phyloP scores from a whole-genome alignment of 2,888 invertebrate genomes.

The Seira ritae region DNA sequence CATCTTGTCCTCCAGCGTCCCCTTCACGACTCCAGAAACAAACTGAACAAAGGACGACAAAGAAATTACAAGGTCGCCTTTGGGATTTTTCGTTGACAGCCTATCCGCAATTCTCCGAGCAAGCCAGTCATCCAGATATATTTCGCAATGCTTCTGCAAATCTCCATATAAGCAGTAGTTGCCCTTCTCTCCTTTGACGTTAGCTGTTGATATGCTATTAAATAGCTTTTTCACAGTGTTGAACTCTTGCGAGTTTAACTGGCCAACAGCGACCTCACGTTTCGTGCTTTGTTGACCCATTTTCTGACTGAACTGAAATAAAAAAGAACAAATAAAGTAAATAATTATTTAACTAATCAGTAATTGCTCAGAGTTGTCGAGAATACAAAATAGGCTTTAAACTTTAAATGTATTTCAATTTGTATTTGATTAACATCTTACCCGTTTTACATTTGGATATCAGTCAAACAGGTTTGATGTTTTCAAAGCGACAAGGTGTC shows the following conservation, averaged over 20 bases:
- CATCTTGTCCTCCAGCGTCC: conserved; percentile 68
- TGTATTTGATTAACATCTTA: too few species aligned
- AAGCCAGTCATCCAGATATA: conserved; percentile 71
- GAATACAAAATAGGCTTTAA: too few species aligned
- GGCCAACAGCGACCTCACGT: conserved; percentile 55
- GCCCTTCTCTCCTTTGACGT: conserved; percentile 60
- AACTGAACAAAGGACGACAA: conserved; percentile 64
- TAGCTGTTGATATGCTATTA: conserved; percentile 40
- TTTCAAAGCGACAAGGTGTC: too few species aligned
- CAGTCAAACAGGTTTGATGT: too few species aligned
- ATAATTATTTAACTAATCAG: too few species aligned
- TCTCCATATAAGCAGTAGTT: conserved; percentile 57
- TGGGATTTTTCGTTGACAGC: conserved; percentile 58
- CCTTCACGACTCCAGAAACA: conserved; percentile 67
- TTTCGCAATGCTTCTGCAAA: conserved; percentile 70
- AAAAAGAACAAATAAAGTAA: background rate
- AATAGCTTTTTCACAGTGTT: conserved; percentile 64
- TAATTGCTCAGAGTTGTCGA: too few species aligned
- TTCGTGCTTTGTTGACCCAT: conserved; percentile 71
- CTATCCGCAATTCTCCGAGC: conserved; percentile 64
- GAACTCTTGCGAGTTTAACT: conserved; percentile 62
- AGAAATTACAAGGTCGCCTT: conserved; percentile 61
- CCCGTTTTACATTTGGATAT: too few species aligned
- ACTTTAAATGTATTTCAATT: too few species aligned
- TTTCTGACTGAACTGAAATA: background rate